These are phyloP conservation scores for Buathra laborator DNA, from an alignment of 2,888 invertebrate genomes.

Conservation along the genomic window DNA sequence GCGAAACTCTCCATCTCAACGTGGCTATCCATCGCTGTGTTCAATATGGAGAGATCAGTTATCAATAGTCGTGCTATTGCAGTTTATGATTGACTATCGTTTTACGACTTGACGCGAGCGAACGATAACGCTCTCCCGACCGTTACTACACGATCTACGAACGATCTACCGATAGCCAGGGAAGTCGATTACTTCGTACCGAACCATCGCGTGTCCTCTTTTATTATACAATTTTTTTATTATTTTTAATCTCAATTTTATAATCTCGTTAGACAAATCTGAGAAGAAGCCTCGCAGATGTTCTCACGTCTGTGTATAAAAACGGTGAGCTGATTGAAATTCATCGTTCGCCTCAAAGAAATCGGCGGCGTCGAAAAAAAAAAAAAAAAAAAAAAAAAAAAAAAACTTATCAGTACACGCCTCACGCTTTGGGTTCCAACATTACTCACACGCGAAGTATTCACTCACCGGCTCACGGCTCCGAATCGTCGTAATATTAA, in stretches of 20 bases:
- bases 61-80: constrained; percentile 1
- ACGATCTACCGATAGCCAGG: too few relatives aligned
- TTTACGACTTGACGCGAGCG: constrained; percentile 9
- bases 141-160: not conserved
- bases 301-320: not conserved
- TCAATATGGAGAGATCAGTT: constrained; percentile 7
- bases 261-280: not conserved
- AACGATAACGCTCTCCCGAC: constrained; percentile 26
- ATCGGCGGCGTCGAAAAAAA: constrained; percentile 8
- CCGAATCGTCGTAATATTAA: not conserved
- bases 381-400: constrained; percentile 26
- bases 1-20: not conserved
- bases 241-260: not conserved
- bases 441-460: constrained; percentile 24
- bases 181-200: too few relatives aligned
- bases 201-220: not conserved
- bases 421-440: constrained; percentile 44
- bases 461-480: not conserved
- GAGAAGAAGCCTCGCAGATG: constrained; percentile 1
- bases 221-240: not conserved
- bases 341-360: constrained; percentile 43
- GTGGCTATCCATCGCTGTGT: not conserved
- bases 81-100: constrained; percentile 15
- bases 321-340: constrained; percentile 35
- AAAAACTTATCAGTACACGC: constrained; percentile 46